Base-by-base conservation (phyloP, 92 coral and sea anemone species). In the Chrysogorgia sp. region DNA sequence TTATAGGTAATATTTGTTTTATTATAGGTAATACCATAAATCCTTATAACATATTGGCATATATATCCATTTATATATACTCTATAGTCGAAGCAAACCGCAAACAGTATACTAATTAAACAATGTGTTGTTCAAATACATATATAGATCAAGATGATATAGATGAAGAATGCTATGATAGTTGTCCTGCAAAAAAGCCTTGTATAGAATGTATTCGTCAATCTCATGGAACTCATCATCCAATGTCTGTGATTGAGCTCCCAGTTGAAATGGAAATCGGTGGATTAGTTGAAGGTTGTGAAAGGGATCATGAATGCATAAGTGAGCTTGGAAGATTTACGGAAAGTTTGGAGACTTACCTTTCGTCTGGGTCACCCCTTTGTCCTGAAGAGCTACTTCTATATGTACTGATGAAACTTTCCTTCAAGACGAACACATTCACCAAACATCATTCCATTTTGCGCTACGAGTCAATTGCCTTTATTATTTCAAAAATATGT, bases 401-500 rank as follows among this genome's bases (percentile, higher is more conserved):
- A 32, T 67, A 67, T 43, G 34, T 56, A 23, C 32, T 67, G 55
- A 67, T 67, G 75, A 67, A 67, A 67, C 2, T 67, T 67, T 37
- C 56, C 55, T 75, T 75, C 21, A 34, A 58, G n/a, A 55, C 47
- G 10, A 19, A 15, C 40, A 75, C 67, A 9, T 75, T 55, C 56
- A 34, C 67, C 31, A 75, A 61, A 47, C 65, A 57, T 40, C 68
- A 75, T 40, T 53, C 41, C 13, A 17, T 41, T 14, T n/a, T 45
- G 1, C 19, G 19, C 19, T 75, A 57, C n/a, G 68, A 58, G 28
- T 21, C 50, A 14, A 75, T 75, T 8, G 34, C 34, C 13, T 19
- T 13, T 19, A 20, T 75, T 23, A 53, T 58, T 15, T 22, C 49
- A 10, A 58, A 58, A 58, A 35, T 75, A 75, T 61, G 47, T 23